Base-by-base conservation (phyloP, 2,113 vertebrate species). In the Notarius quadriscutis region DNA sequence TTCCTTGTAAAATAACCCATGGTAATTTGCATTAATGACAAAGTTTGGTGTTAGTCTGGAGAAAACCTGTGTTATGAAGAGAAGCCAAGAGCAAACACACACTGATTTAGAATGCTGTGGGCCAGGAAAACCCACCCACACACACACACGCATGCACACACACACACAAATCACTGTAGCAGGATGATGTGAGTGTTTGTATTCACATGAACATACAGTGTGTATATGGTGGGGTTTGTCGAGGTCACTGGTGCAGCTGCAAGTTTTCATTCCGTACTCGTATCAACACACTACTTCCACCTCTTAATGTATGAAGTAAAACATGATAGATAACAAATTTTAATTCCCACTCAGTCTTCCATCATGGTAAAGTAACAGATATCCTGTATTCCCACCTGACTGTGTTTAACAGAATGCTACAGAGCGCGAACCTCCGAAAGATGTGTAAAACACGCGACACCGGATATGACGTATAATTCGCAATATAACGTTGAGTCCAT, bases 11-110 rank as follows among this genome's bases (percentile, higher is more conserved):
- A 41, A 41, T 22, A 77, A 41, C 48, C 74, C 48, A 8, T 25
- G 74, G 74, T 77, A 20, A 77, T 77, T 77, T 77, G 48, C 41
- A 77, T 77, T 77, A 77, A 77, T 77, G 74, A 50, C 22, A 77
- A 65, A 65, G 63, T 50, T 55, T 48, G 27, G 27, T 84, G 81
- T 58, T 62, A 89, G 86, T 65, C 55, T 75, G 30, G 50, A 82
- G 63, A 72, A 78, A 18, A 55, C 58, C 60, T 74, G 60, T 75
- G 91, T 88, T 88, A 86, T 89, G 90, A 17, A 62, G 90, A 87
- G 79, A 75, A 81, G 74, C 75, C 51, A 72, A 85, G 30, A 30
- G 65, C 48, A 25, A 91, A 55, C 22, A 79, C 75, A 78, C 20
- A 55, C 22, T 53, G 25, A 53, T n/a, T 77, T 77, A 77, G 50